A percentile compares a stretch with the other conserved stretches of the same genome.
These are phyloP conservation scores for Meleagris gallopavo DNA, from an alignment of 2,113 vertebrate species.

Conservation along the genomic window DNA sequence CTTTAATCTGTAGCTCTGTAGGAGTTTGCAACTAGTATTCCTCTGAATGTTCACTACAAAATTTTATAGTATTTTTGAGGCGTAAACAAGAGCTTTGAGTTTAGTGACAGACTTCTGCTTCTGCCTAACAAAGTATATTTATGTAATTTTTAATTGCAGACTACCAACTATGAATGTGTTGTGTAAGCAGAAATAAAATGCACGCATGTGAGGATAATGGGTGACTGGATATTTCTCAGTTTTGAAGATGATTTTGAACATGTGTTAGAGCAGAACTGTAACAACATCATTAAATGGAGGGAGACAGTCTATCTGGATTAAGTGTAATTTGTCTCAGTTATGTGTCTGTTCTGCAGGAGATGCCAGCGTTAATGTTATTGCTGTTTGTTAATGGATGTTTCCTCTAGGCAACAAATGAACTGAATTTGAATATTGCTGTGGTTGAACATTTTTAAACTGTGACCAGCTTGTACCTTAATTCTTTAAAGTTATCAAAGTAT, in stretches of 20 bases:
- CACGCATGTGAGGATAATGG: background rate
- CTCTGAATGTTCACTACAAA: background rate
- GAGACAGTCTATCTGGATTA: conserved; percentile 34
- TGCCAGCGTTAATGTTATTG: conserved; percentile 36
- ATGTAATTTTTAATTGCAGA: background rate
- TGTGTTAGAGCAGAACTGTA: conserved; percentile 44
- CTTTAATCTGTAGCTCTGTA: background rate
- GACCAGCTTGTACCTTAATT: background rate
- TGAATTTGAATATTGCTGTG: conserved; percentile 63
- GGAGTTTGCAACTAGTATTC: background rate
- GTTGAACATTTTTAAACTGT: conserved; percentile 36
- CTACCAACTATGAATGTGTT: background rate
- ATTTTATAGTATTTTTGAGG: background rate
- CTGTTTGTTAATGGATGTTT: conserved; percentile 50
- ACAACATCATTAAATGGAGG: conserved; percentile 59
- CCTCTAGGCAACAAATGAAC: conserved; percentile 54
- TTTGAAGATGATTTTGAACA: conserved; percentile 62
- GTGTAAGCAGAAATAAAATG: conserved; percentile 47
- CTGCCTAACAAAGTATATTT: background rate
- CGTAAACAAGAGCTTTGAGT: background rate
- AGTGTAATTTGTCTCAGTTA: conserved; percentile 49
- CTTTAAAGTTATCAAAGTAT: background rate
- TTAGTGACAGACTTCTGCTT: conserved; percentile 7
- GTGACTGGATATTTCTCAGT: conserved; percentile 37
- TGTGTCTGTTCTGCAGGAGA: conserved; percentile 49